A percentile compares a stretch with the other conserved stretches of the same genome.
Conservation (phyloP, 1,140 invertebrate species). For the Aphidius ervi region DNA sequence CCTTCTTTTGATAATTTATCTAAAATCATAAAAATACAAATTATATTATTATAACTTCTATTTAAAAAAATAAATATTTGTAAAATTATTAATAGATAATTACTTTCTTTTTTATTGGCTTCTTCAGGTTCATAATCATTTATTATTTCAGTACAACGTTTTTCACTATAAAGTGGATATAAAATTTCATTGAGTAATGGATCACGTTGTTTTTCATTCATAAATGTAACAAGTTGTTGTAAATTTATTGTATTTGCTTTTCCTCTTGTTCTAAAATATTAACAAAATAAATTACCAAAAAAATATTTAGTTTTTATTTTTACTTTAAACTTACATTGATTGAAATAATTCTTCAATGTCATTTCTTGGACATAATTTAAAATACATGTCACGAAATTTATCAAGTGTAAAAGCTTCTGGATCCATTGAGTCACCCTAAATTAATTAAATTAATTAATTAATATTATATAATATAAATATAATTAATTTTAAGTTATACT, state of each 20-base stretch:
- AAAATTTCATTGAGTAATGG: constrained; percentile 98
- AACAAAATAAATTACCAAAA: neutral
- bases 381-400: constrained; percentile 95
- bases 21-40: constrained; percentile 15
- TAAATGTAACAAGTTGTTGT: constrained; percentile 85
- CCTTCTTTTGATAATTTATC: constrained; percentile 87
- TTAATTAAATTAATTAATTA: constrained; percentile 19
- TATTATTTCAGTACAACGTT: constrained; percentile 90
- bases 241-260: constrained; percentile 78
- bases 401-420: constrained; percentile 94
- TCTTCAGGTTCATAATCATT: constrained; percentile 87
- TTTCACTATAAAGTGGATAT: constrained; percentile 94
- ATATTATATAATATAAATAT: constrained; percentile 3
- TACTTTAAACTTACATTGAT: constrained; percentile 77
- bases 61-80: neutral
- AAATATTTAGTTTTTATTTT: neutral
- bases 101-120: constrained; percentile 71
- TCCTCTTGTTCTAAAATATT: constrained; percentile 71
- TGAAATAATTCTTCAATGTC: constrained; percentile 98
- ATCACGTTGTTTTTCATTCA: constrained; percentile 98
- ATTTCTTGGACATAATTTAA: constrained; percentile 97
- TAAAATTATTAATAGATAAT: constrained; percentile 36
- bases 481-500: constrained; percentile 36
- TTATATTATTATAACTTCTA: neutral
- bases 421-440: constrained; percentile 87